These are phyloP conservation scores for Trachythela sp. DNA, from an alignment of 64 coral and sea anemone species.

Conservation along the genomic window DNA sequence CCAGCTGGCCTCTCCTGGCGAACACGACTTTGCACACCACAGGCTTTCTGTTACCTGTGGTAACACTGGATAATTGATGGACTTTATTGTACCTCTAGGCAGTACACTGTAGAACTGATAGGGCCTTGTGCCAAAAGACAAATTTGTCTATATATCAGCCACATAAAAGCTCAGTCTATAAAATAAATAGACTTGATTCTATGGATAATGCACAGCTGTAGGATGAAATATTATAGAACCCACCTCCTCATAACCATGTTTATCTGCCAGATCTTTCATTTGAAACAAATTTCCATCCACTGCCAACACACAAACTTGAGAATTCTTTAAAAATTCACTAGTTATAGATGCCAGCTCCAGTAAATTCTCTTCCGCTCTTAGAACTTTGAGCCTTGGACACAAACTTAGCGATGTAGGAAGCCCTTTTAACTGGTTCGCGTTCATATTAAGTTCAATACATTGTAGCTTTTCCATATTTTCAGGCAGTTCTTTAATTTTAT, in stretches of 20 bases:
- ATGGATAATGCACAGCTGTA: not conserved
- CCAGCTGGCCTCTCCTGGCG: too few relatives aligned
- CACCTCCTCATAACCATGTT: slow-evolving; percentile 84
- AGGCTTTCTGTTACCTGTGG: too few relatives aligned
- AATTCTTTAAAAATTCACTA: slow-evolving; percentile 61
- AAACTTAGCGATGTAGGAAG: not conserved
- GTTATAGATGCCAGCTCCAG: slow-evolving; percentile 60
- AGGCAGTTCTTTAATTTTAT: not conserved
- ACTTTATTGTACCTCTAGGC: too few relatives aligned
- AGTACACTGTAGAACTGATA: too few relatives aligned
- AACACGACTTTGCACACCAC: too few relatives aligned
- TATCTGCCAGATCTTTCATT: slow-evolving; percentile 60
- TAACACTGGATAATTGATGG: too few relatives aligned
- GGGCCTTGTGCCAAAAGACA: too few relatives aligned
- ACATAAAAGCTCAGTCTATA: too few relatives aligned
- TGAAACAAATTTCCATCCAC: slow-evolving; percentile 86
- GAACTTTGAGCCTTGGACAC: slow-evolving; percentile 75
- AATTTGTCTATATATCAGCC: too few relatives aligned
- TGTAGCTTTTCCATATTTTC: not conserved
- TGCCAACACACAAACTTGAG: slow-evolving; percentile 72
- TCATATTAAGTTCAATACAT: slow-evolving; percentile 25
- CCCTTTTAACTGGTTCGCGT: not conserved
- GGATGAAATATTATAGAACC: not conserved
- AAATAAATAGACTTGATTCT: too few relatives aligned
- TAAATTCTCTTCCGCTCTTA: slow-evolving; percentile 82